Evolutionary conservation across 2,888 invertebrate genomes (phyloP).

Genomic region (Lochmaea capreae): DNA sequence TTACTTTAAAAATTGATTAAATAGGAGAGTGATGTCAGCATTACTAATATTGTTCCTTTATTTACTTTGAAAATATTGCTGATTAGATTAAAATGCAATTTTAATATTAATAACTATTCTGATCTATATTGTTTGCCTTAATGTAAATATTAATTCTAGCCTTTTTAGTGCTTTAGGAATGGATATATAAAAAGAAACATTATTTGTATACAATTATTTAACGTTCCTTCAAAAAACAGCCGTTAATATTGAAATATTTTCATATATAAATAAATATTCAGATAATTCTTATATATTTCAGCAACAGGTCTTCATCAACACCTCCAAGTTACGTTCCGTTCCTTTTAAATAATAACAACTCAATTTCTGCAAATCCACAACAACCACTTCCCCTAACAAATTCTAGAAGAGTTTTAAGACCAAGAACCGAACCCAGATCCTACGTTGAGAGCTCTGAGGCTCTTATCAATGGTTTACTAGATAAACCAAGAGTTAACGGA

Average conservation of each 20-base stretch:
- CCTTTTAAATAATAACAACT: slow-evolving; percentile 17
- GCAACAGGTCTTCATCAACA: slow-evolving; percentile 39
- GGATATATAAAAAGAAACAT: neutral
- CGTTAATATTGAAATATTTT: no score
- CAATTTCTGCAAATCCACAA: slow-evolving; percentile 15
- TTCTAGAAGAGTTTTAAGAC: slow-evolving; percentile 78
- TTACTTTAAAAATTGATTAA: neutral
- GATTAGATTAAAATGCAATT: neutral
- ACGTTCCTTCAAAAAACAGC: no score
- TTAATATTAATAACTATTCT: neutral
- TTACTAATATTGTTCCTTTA: neutral
- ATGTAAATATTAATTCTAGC: neutral
- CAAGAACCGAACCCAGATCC: slow-evolving; percentile 84
- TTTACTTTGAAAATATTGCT: neutral
- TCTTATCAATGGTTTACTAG: slow-evolving; percentile 61
- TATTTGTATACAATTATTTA: no score
- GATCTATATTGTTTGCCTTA: neutral
- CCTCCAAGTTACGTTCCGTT: slow-evolving; percentile 35
- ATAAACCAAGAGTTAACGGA: slow-evolving; percentile 67
- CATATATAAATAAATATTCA: no score
- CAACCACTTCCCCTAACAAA: slow-evolving; percentile 52
- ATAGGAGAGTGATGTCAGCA: neutral
- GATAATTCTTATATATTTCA: slow-evolving; percentile 4
- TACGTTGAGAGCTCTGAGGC: slow-evolving; percentile 83
- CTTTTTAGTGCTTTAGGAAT: neutral